Conservation (phyloP, 2,888 invertebrate genomes). For the Pogonocherus hispidulus region DNA sequence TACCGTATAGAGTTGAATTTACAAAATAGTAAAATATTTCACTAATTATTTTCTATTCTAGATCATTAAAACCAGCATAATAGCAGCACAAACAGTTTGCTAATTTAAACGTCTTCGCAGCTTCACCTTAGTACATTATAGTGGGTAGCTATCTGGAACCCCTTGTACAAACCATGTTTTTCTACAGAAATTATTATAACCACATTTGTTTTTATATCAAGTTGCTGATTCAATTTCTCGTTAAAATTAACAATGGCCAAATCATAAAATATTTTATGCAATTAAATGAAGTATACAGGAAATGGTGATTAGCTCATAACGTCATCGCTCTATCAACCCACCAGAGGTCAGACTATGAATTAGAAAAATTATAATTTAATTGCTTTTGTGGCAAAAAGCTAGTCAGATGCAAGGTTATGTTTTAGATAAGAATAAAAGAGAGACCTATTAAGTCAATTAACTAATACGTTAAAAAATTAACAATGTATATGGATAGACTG, state of each 20-base stretch:
- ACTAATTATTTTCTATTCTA: too few relatives aligned
- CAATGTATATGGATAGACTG: not conserved
- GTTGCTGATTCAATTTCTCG: not conserved
- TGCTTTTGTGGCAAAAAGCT: conserved; percentile 24
- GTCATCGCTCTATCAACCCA: conserved; percentile 43
- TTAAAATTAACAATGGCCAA: conserved; percentile 37
- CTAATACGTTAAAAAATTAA: not conserved
- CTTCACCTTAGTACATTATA: too few relatives aligned
- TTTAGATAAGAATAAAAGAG: not conserved
- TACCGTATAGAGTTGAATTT: too few relatives aligned
- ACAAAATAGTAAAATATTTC: too few relatives aligned
- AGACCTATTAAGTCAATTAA: not conserved
- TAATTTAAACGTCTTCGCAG: too few relatives aligned
- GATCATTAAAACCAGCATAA: too few relatives aligned
- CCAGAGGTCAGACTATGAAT: conserved; percentile 45
- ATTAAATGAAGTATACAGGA: conserved; percentile 45
- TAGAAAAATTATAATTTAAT: conserved; percentile 44
- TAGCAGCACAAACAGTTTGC: too few relatives aligned
- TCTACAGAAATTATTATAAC: not conserved
- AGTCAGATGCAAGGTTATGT: conserved; percentile 21
- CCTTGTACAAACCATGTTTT: too few relatives aligned
- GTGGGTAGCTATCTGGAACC: too few relatives aligned
- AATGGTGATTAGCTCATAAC: conserved; percentile 47
- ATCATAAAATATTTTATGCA: conserved; percentile 42
- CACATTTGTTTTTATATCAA: not conserved